Evolutionary conservation across 2,113 vertebrate species (phyloP), one percentile per base, ranked within the genome.

Genomic region (Mionectes macconnelli): DNA sequence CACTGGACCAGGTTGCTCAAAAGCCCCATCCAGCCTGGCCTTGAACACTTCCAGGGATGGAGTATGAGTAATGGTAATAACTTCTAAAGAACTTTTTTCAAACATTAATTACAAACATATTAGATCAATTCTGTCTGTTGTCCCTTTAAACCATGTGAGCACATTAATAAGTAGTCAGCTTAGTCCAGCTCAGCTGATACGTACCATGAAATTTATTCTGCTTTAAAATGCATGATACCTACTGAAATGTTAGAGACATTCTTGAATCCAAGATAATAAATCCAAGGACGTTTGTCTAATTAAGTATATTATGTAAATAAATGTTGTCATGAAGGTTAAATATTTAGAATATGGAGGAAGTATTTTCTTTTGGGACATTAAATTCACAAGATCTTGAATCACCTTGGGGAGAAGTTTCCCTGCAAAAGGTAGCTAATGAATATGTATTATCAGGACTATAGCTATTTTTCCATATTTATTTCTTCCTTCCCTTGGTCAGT

Each of bases 251-350:
- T 86, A 24, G 42, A 56, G 35, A 44, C 47, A 37, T 35, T 72
- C 69, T 89, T 84, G 82, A 82, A 35, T 64, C 37, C 1, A 1
- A 72, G 24, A 20, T 64, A 40, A 68, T 79, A 87, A 94, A 59
- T 69, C 42, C 89, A 89, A 96, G 94, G 91, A 82, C 31, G 0
- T 86, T 88, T 91, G 31, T 77, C 37, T 93, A 50, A 68, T 93
- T 70, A 90, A 93, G 49, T 59, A 8, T 90, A 22, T 93, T 92
- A 75, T 81, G 80, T 92, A 93, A 95, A 95, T 60, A 97, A 92
- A 68, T 74, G 50, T 42, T 80, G 44, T 30, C 15, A 7, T 21
- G 23, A 5, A 52, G 49, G 92, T 90, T 94, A 97, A 92, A 72
- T 89, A 82, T 90, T 94, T 84, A 78, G 60, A 75, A 60, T 12